Evolutionary conservation across 2,888 invertebrate species (phyloP).

Genomic region (Meteorus cinctellus): DNA sequence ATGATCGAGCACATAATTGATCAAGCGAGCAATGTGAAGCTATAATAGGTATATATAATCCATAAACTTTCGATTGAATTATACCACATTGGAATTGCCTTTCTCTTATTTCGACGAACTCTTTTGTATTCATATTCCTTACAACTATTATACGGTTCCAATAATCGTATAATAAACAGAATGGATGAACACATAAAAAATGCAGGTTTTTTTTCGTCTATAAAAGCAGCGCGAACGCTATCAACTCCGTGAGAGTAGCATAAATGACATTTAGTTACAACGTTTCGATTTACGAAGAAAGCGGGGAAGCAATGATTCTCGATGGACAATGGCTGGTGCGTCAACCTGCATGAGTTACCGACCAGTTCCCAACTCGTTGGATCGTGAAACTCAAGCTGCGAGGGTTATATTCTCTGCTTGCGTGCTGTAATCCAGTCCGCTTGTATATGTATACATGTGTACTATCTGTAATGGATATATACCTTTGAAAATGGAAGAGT

Average conservation of each 20-base stretch:
- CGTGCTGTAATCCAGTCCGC: constrained; percentile 13
- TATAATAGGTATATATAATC: not conserved
- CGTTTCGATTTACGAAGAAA: constrained; percentile 30
- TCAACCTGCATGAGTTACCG: constrained; percentile 64
- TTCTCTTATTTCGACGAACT: not conserved
- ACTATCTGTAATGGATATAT: constrained; percentile 10
- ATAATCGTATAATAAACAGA: not conserved
- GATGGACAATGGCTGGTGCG: constrained; percentile 64
- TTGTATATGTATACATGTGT: constrained; percentile 6
- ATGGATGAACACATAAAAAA: not conserved
- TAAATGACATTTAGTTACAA: constrained; percentile 20
- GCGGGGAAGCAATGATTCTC: constrained; percentile 50
- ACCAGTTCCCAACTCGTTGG: constrained; percentile 49
- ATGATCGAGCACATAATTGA: constrained; percentile 26
- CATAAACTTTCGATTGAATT: constrained; percentile 27
- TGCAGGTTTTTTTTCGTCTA: not conserved
- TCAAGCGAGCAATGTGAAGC: constrained; percentile 22
- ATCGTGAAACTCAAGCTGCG: constrained; percentile 33
- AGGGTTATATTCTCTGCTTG: constrained; percentile 33
- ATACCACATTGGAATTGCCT: not conserved
- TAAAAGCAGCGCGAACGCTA: not conserved
- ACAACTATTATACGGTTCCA: not conserved
- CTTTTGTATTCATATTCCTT: not conserved
- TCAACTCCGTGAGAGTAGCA: not conserved
- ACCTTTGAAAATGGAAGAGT: constrained; percentile 17